Evolutionary conservation across 2,113 vertebrate species (phyloP).

Genomic region (Trachemys scripta): DNA sequence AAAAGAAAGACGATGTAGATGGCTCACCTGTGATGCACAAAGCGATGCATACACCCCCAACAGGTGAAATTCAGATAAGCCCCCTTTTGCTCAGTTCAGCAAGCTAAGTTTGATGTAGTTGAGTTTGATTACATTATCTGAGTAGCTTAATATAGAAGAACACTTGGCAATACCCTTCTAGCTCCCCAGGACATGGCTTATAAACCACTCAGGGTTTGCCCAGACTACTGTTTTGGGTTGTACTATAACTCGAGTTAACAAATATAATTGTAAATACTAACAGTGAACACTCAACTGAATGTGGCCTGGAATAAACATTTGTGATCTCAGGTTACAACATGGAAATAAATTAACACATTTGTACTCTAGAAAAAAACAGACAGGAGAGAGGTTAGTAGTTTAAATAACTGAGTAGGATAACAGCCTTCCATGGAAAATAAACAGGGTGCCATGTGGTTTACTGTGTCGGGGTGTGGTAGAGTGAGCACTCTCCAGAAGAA

Average conservation of each 20-base stretch:
- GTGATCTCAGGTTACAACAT: not conserved
- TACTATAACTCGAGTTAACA: not conserved
- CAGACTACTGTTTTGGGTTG: not conserved
- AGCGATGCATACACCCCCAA: rapidly evolving
- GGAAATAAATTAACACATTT: not conserved
- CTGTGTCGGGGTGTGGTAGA: not conserved
- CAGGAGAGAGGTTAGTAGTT: not conserved
- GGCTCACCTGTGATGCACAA: not conserved
- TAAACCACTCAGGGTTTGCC: not conserved
- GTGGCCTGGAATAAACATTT: too few species aligned
- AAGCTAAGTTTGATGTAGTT: not conserved
- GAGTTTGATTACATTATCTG: not conserved
- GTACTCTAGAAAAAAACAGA: not conserved
- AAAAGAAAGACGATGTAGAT: not conserved
- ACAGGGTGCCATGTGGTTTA: not conserved
- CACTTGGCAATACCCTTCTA: not conserved
- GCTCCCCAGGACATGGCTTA: not conserved
- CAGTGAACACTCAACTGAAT: not conserved
- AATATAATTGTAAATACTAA: not conserved
- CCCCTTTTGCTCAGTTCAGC: not conserved
- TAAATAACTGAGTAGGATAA: not conserved
- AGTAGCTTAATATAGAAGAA: not conserved
- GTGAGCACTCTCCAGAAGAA: not conserved
- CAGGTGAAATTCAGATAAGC: not conserved
- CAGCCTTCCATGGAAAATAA: not conserved